A percentile compares a stretch with the other conserved stretches of the same genome.
Conservation (phyloP, 2,797 vertebrate genomes). For the Lateolabrax maculatus region DNA sequence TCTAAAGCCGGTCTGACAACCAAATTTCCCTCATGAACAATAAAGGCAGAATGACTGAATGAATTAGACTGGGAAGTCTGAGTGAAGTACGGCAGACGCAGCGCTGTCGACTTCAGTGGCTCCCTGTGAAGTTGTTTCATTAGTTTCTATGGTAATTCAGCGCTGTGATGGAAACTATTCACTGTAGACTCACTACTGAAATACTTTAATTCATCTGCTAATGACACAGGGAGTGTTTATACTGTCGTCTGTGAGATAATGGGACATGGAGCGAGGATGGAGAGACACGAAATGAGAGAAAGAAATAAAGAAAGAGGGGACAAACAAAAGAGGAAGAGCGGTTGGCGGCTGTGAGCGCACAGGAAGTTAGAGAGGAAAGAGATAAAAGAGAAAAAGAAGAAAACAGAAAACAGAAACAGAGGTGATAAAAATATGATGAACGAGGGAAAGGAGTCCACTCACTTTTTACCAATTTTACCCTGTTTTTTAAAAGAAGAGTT, state of each 20-base stretch:
- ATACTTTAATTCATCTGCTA: slow-evolving; percentile 41
- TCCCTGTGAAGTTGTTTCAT: slow-evolving; percentile 50
- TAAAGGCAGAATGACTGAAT: slow-evolving; percentile 44
- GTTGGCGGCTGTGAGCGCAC: not conserved
- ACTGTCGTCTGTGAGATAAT: slow-evolving; percentile 6
- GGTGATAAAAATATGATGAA: too few relatives aligned
- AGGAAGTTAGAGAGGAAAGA: slow-evolving; percentile 4
- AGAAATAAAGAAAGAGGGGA: too few relatives aligned
- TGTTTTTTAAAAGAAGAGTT: too few relatives aligned
- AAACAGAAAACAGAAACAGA: not conserved
- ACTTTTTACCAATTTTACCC: too few relatives aligned
- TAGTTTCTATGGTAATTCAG: slow-evolving; percentile 53
- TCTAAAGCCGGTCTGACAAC: slow-evolving; percentile 11
- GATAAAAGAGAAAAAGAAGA: not conserved
- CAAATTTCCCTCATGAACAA: slow-evolving; percentile 65
- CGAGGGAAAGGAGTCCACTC: too few relatives aligned
- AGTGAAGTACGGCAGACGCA: slow-evolving; percentile 3
- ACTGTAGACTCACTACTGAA: slow-evolving; percentile 4
- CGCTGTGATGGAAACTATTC: slow-evolving; percentile 11
- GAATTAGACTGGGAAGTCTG: slow-evolving; percentile 12
- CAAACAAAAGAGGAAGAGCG: not conserved
- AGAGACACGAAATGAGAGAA: not conserved
- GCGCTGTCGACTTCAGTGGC: slow-evolving; percentile 24
- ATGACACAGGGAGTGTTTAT: slow-evolving; percentile 12
- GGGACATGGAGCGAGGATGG: not conserved